phyloP scores from a whole-genome alignment of 2,888 invertebrate genomes.

The Coronaproctus castanopsis region DNA sequence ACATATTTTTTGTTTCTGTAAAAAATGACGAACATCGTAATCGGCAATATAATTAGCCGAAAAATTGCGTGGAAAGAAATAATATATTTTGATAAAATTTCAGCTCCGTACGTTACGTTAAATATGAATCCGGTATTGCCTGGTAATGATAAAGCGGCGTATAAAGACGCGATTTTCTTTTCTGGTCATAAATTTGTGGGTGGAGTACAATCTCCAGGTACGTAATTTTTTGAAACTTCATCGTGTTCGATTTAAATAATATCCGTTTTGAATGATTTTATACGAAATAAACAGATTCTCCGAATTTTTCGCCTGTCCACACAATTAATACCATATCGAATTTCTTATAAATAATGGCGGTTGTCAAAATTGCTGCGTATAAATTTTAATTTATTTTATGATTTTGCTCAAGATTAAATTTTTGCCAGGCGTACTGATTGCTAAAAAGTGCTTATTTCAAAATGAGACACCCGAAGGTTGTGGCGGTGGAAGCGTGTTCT shows the following conservation, averaged over 20 bases:
- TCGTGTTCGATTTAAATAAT: neutral
- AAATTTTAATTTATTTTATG: too few species aligned
- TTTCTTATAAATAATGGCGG: too few species aligned
- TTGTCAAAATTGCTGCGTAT: too few species aligned
- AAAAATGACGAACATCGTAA: too few species aligned
- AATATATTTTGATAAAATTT: too few species aligned
- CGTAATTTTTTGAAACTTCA: constrained; percentile 5
- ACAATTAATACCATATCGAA: too few species aligned
- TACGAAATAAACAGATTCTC: neutral
- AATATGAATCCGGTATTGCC: constrained; percentile 65
- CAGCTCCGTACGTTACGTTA: constrained; percentile 50
- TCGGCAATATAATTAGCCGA: too few species aligned
- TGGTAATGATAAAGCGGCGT: constrained; percentile 44
- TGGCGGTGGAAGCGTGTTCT: constrained; percentile 37
- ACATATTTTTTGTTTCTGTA: too few species aligned
- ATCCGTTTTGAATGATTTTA: neutral
- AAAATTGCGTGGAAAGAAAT: too few species aligned
- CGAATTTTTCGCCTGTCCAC: neutral
- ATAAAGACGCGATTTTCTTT: constrained; percentile 75
- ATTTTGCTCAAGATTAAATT: neutral
- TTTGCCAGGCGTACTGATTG: constrained; percentile 37
- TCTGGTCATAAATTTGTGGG: constrained; percentile 80
- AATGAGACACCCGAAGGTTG: constrained; percentile 27
- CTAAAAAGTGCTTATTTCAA: constrained; percentile 36
- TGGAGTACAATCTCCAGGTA: constrained; percentile 64